phyloP scores from a whole-genome alignment of 2,888 invertebrate genomes.

The Agrochola lychnidis region DNA sequence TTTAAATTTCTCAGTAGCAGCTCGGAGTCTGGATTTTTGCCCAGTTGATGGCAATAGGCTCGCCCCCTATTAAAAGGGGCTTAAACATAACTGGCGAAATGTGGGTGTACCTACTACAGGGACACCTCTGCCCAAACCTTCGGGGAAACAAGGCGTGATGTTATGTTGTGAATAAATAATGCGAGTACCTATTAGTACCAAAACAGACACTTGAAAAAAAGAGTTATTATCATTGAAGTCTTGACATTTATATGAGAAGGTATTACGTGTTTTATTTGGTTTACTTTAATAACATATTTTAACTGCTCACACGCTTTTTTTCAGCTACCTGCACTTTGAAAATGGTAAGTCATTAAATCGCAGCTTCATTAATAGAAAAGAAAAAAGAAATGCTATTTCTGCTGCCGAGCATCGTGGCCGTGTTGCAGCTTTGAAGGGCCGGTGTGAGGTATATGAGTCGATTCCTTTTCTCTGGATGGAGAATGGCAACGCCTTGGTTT shows the following conservation, averaged over 20 bases:
- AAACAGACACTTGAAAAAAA: too few species aligned
- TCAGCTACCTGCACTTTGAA: slow-evolving; percentile 21
- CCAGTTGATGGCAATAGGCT: too few species aligned
- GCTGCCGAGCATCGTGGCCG: neutral
- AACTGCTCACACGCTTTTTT: neutral
- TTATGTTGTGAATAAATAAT: too few species aligned
- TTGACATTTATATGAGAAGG: neutral
- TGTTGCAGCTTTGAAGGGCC: neutral
- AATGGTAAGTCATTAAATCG: slow-evolving; percentile 1
- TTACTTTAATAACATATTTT: neutral
- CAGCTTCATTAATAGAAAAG: neutral
- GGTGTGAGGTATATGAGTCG: neutral
- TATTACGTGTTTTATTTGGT: neutral
- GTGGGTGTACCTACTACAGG: too few species aligned
- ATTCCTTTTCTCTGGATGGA: neutral
- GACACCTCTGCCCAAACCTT: too few species aligned
- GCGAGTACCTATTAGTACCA: too few species aligned
- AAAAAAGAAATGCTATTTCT: neutral
- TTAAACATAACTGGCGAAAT: too few species aligned
- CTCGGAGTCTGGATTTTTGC: too few species aligned
- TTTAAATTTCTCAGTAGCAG: too few species aligned
- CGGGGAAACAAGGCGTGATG: too few species aligned
- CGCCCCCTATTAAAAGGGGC: too few species aligned
- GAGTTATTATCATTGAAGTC: neutral
- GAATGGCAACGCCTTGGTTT: neutral